Evolutionary conservation across 2,888 invertebrate genomes (phyloP), one percentile per base, ranked within the genome.

Genomic region (Dione juno): DNA sequence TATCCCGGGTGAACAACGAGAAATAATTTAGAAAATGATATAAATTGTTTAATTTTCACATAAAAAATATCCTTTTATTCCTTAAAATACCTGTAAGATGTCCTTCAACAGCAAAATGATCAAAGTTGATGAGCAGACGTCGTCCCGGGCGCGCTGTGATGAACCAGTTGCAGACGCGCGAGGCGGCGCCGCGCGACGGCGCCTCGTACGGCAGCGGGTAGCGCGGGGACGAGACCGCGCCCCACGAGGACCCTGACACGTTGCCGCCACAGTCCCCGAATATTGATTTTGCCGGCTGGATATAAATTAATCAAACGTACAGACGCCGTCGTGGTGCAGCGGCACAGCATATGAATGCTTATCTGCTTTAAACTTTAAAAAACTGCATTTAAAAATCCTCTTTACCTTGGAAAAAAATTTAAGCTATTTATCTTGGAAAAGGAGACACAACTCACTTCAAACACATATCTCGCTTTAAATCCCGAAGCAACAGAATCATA

Each of bases 91-190:
- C 95, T 77, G 95, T 94, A 76, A 97, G 97, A 85, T 98, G 97
- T 77, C 99, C 99, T 90, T 99, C 99, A 70, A 99, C 97, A 68
- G 97, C 96, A 85, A 99, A 98, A 77, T 95, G 94, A 84, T 97
- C 96, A 88, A 99, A 98, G 88, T 97, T 96, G 83, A 99, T 95
- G 85, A 99, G 95, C 81, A 99, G 96, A 84, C 96, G 96, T 87
- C 97, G 97, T 80, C 96, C 96, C 43, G 97, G 96, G 78, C 96
- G 95, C 72, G 98, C 98, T 75, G 95, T 96, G 84, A 99, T 97
- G 86, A 97, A 97, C 99, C 99, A 99, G 91, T 99, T 98, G 93
- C 99, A 99, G 75, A 97, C 97, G 87, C 96, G 96, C 77, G 97
- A 97, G 64, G 97, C 96, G 77, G 96, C 94, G 67, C 96, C 96